These are phyloP conservation scores for Whitmania pigra DNA, from an alignment of 1,140 invertebrate genomes.

Conservation along the genomic window DNA sequence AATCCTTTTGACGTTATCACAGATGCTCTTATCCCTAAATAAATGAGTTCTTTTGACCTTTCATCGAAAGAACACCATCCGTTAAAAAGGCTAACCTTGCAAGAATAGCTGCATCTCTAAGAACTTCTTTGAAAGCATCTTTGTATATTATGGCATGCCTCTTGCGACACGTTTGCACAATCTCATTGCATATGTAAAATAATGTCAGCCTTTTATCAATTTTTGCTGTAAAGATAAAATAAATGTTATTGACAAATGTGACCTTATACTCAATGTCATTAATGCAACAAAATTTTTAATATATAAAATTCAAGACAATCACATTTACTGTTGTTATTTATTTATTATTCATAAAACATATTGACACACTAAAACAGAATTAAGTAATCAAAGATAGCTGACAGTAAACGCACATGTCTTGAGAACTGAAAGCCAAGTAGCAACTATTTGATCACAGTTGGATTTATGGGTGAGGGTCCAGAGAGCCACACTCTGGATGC, in stretches of 20 bases:
- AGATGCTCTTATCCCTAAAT: conserved; percentile 70
- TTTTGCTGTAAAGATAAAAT: conserved; percentile 50
- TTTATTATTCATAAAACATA: no score
- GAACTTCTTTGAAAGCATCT: conserved; percentile 74
- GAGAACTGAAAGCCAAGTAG: conserved; percentile 72
- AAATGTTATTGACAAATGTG: not conserved
- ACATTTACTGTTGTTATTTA: no score
- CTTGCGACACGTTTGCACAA: conserved; percentile 82
- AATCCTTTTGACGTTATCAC: conserved; percentile 67
- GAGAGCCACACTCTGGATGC: conserved; percentile 69
- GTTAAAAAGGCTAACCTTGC: conserved; percentile 51
- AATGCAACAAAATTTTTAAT: no score
- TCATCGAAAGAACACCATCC: no score
- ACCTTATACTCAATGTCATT: no score
- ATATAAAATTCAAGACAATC: no score
- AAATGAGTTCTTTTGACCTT: not conserved
- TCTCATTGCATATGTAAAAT: conserved; percentile 88
- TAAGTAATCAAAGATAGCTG: not conserved
- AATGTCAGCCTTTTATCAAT: conserved; percentile 69
- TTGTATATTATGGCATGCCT: conserved; percentile 52
- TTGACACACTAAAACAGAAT: not conserved
- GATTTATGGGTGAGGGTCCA: conserved; percentile 75
- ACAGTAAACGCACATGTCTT: conserved; percentile 53
- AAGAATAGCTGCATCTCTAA: conserved; percentile 76
- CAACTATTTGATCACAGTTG: conserved; percentile 74